Evolutionary conservation across 1,140 invertebrate species (phyloP), one percentile per base, ranked within the genome.

Genomic region (Scaptomyza hsui): DNA sequence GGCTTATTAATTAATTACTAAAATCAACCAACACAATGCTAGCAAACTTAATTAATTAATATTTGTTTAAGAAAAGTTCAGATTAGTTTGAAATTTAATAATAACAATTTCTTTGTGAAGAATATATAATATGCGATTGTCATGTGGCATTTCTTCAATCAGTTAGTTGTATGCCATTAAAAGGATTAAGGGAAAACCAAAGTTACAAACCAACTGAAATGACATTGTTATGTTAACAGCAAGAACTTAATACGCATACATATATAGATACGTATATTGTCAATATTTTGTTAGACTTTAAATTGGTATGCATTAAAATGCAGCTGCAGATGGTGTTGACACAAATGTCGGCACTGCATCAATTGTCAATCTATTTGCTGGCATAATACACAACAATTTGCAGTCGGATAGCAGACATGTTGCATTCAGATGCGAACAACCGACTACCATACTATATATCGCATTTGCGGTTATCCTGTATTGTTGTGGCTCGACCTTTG

Each of bases 351-450:
- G 47, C 15, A 37, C n/a, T 48, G 59, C 59, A 42, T 56, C 61
- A 64, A 71, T 48, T 55, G 65, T 55, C 59, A 63, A 63, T 48
- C 49, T 63, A 62, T 69, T 62, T 68, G 57, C 19, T 12, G 7
- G 16, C 49, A 15, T 55, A 53, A 62, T 37, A 41, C 39, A 68
- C 53, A 59, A 45, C 39, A 49, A 60, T 68, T 52, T 59, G 32
- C 42, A 29, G 49, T 37, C 32, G 32, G 12, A n/a, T 4, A n/a
- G 32, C 32, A 37, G 12, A 37, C 32, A 37, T 37, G n/a, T 37
- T 37, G 13, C 39, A 64, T 19, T 32, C 15, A 24, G 26, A 16
- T 64, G 42, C 12, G 35, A 10, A 29, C 24, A 42, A 16, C 24
- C 37, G 45, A 26, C 56, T 44, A n/a, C n/a, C n/a, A n/a, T n/a